A percentile compares a stretch with the other conserved stretches of the same genome.
These are phyloP conservation scores for Paguma larvata DNA, from an alignment of 2,797 vertebrate genomes.

Conservation along the genomic window DNA sequence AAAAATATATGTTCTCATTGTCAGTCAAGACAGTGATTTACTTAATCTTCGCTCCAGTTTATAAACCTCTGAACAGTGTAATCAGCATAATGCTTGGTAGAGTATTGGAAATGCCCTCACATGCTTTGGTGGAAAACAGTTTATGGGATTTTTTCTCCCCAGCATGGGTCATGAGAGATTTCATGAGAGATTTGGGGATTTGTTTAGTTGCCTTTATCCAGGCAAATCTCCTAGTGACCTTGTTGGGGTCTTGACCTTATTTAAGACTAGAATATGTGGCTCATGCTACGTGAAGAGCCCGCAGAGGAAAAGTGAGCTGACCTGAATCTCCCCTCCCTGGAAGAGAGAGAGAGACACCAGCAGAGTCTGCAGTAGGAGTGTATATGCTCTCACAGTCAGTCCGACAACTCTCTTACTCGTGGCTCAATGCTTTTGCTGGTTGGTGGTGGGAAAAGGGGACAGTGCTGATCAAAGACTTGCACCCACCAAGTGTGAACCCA, in stretches of 20 bases:
- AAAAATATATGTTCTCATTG: conserved; percentile 84
- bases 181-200: conserved; percentile 80
- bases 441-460: neutral
- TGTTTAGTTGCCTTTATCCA: conserved; percentile 72
- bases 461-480: neutral
- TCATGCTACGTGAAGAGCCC: conserved; percentile 29
- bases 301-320: conserved; percentile 12
- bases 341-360: neutral
- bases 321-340: neutral
- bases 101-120: conserved; percentile 79
- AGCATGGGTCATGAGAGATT: conserved; percentile 75
- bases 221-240: conserved; percentile 74
- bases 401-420: neutral
- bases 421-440: neutral
- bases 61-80: conserved; percentile 83
- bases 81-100: conserved; percentile 79
- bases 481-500: neutral
- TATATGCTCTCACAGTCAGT: neutral
- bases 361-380: neutral
- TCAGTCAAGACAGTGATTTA: conserved; percentile 84
- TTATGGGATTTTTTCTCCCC: conserved; percentile 65
- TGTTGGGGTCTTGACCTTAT: conserved; percentile 72
- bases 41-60: conserved; percentile 82
- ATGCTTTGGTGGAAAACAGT: conserved; percentile 80
- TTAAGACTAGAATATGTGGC: conserved; percentile 54